Evolutionary conservation across 2,797 vertebrate species (phyloP), one percentile per base, ranked within the genome.

Genomic region (Emydoidea blandingii): DNA sequence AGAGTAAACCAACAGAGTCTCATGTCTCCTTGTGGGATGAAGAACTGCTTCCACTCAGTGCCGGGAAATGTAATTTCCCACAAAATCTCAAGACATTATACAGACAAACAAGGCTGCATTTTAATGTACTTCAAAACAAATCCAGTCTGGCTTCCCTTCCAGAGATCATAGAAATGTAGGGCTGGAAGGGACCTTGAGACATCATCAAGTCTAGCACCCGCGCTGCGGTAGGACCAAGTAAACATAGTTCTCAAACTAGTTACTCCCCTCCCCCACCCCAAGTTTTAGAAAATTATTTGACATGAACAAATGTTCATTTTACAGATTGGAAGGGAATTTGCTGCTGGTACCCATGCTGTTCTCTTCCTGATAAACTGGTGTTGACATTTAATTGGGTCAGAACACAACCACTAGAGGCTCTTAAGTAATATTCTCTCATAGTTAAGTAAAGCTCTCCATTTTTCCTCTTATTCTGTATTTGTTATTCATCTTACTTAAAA

Each of bases 271-370:
- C 23, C 54, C 1, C 91, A 59, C 85, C 49, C 78, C 41, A 90
- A 50, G 34, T 87, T 95, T 87, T 84, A 74, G 65, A 31, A 87
- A 93, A 54, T 31, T 47, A 6, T 84, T 81, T 76, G 41, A 92
- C 86, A 23, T 62, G 15, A 90, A 8, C 23, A 91, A 96, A 44
- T 74, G 29, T 12, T 93, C 12, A 15, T 93, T 91, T 90, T 94
- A 85, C 93, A 93, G 79, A 82, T 87, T 49, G 57, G 34, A 56
- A 80, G 4, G 80, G 65, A 92, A 74, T 86, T 82, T 92, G 25
- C 41, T 57, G 44, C 93, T 93, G 54, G 62, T 23, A 37, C 49
- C 37, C 31, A 15, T n/a, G 49, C 21, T 15, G 9, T 85, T 93
- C 76, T 86, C 57, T 41, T 37, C 81, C 1, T 68, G 65, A 68